Evolutionary conservation across 2,113 vertebrate species (phyloP).

Genomic region (Hemibagrus wyckioides): DNA sequence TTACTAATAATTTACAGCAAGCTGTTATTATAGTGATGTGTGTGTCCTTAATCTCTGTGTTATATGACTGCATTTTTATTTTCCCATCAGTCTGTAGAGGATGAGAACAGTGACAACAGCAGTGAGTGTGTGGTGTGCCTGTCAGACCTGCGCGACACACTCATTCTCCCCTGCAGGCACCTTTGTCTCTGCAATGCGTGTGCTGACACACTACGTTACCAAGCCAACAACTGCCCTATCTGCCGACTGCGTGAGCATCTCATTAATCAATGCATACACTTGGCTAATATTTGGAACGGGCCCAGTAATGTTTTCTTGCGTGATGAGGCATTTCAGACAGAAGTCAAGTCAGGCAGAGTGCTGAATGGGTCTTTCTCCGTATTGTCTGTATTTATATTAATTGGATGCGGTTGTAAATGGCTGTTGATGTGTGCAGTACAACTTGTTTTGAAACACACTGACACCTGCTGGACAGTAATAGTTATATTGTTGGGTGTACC

Average conservation of each 20-base stretch:
- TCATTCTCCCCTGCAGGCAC: constrained; percentile 93
- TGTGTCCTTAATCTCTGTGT: not conserved
- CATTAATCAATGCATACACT: constrained; percentile 42
- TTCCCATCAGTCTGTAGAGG: constrained; percentile 82
- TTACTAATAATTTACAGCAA: not conserved
- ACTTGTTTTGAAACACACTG: constrained; percentile 50
- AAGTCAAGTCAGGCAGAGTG: not conserved
- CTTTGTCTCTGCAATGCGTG: constrained; percentile 94
- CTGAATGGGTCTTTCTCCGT: not conserved
- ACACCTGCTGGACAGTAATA: constrained; percentile 64
- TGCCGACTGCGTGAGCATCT: constrained; percentile 89
- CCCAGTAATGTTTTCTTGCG: not conserved
- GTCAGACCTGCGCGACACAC: constrained; percentile 90
- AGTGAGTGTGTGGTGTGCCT: constrained; percentile 96
- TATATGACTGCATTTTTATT: not conserved
- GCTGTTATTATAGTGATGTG: not conserved
- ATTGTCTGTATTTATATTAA: not conserved
- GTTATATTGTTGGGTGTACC: not conserved
- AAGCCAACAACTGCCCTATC: constrained; percentile 98
- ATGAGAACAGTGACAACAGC: constrained; percentile 97
- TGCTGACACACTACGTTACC: constrained; percentile 94
- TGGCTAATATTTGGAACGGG: constrained; percentile 21
- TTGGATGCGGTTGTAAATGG: not conserved
- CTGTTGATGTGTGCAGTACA: not conserved
- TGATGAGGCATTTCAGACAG: not conserved